A percentile compares a stretch with the other conserved stretches of the same genome.
These are phyloP conservation scores for Eleginops maclovinus DNA, from an alignment of 2,113 vertebrate species.

Conservation along the genomic window DNA sequence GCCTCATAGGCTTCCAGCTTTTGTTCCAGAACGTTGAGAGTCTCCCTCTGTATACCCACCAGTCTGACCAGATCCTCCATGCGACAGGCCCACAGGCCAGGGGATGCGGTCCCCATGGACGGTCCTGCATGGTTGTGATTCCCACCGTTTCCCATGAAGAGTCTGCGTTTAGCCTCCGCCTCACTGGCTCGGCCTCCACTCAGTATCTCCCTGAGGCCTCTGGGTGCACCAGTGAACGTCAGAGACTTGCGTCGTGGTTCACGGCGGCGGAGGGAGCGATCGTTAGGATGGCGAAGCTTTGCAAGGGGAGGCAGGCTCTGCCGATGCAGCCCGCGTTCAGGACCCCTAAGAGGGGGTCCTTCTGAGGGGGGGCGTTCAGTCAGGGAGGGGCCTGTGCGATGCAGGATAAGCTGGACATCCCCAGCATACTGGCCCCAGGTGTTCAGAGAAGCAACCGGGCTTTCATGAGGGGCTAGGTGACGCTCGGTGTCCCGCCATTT, in stretches of 20 bases:
- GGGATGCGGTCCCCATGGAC: conserved; percentile 52
- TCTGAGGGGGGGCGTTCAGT: conserved; percentile 94
- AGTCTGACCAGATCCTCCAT: conserved; percentile 90
- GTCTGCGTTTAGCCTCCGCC: conserved; percentile 87
- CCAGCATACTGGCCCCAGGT: conserved; percentile 98
- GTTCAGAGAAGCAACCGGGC: conserved; percentile 94
- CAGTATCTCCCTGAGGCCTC: conserved; percentile 94
- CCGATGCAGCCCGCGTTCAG: conserved; percentile 92
- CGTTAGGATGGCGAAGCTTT: conserved; percentile 90
- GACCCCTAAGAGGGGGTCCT: conserved; percentile 87
- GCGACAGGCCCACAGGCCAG: conserved; percentile 76
- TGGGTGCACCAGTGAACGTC: conserved; percentile 94
- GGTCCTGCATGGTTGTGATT: conserved; percentile 69
- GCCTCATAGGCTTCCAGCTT: conserved; percentile 89
- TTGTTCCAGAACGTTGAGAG: conserved; percentile 89
- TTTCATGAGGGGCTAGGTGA: conserved; percentile 94
- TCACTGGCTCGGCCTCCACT: conserved; percentile 87
- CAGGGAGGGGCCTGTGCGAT: conserved; percentile 93
- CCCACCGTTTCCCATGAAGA: conserved; percentile 75
- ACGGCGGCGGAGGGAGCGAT: conserved; percentile 90
- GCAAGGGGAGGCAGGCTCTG: conserved; percentile 95
- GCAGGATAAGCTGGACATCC: conserved; percentile 95
- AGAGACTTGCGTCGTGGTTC: conserved; percentile 96
- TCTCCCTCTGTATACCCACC: conserved; percentile 92
- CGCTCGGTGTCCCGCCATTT: conserved; percentile 97